Conservation (phyloP, 2,888 invertebrate species). For the Drosophila antonietae region DNA sequence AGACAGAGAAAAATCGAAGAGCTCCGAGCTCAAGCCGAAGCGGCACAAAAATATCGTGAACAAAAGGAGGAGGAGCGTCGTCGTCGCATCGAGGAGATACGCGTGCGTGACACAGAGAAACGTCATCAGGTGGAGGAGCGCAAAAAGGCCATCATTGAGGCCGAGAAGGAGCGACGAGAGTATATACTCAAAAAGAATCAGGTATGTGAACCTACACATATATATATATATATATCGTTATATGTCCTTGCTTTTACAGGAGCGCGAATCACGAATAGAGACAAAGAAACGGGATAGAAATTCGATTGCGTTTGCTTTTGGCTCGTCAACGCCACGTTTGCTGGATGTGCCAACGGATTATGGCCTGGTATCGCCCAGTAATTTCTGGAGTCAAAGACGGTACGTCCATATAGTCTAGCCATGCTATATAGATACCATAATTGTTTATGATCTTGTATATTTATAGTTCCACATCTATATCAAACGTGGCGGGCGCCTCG, state of each 20-base stretch:
- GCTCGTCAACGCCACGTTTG: conserved; percentile 95
- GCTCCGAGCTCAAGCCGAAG: conserved; percentile 94
- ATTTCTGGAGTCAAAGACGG: conserved; percentile 94
- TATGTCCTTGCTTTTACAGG: conserved; percentile 81
- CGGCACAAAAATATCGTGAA: conserved; percentile 95
- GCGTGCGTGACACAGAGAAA: conserved; percentile 91
- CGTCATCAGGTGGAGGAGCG: conserved; percentile 92
- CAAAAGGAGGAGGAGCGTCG: conserved; percentile 94
- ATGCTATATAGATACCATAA: neutral
- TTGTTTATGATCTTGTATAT: neutral
- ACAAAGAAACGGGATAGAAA: conserved; percentile 91
- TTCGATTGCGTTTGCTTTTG: conserved; percentile 93
- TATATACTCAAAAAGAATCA: conserved; percentile 94
- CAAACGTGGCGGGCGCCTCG: conserved; percentile 93
- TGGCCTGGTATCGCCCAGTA: conserved; percentile 85
- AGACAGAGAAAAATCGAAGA: conserved; percentile 95
- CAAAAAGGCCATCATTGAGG: conserved; percentile 94
- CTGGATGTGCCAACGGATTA: conserved; percentile 91
- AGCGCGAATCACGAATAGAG: conserved; percentile 92
- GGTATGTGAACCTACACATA: conserved; percentile 53
- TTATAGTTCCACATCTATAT: conserved; percentile 93
- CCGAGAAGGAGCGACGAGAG: conserved; percentile 93
- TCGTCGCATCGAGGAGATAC: conserved; percentile 92
- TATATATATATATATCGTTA: neutral
- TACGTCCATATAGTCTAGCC: neutral